phyloP scores from a whole-genome alignment of 2,888 invertebrate species.

The Syrista parreyssii region DNA sequence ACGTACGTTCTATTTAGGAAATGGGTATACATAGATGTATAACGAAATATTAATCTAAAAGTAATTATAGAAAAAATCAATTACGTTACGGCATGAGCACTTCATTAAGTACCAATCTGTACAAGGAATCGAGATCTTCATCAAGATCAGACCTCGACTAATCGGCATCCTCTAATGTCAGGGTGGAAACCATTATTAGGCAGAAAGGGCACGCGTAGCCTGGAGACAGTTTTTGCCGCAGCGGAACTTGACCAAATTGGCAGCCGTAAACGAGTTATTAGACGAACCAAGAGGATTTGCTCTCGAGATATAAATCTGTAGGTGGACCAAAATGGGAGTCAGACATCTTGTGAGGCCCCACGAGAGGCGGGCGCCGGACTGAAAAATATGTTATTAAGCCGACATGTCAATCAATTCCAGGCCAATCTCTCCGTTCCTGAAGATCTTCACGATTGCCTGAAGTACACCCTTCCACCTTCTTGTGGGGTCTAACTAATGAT shows the following conservation, averaged over 20 bases:
- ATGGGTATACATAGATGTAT: not conserved
- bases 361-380: conserved; percentile 25
- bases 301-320: conserved; percentile 16
- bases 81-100: not conserved
- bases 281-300: conserved; percentile 26
- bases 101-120: not conserved
- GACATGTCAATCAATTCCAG: conserved; percentile 41
- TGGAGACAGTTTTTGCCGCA: conserved; percentile 4
- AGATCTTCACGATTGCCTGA: not conserved
- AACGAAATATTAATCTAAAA: not conserved
- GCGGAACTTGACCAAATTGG: conserved; percentile 16
- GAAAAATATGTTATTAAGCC: conserved; percentile 39
- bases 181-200: not conserved
- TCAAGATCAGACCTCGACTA: not conserved
- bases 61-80: not conserved
- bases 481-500: conserved; percentile 42
- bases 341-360: conserved; percentile 18
- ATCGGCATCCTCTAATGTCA: not conserved
- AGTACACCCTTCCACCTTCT: conserved; percentile 12
- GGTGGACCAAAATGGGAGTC: conserved; percentile 15
- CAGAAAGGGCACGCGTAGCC: conserved; percentile 1
- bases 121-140: not conserved
- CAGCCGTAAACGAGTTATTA: conserved; percentile 34
- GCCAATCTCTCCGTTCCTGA: conserved; percentile 19
- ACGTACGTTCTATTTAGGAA: not conserved